Percentiles rank a stretch among this genome's conserved stretches.
phyloP scores from a whole-genome alignment of 1,140 invertebrate species.

The Drosophila sp. region DNA sequence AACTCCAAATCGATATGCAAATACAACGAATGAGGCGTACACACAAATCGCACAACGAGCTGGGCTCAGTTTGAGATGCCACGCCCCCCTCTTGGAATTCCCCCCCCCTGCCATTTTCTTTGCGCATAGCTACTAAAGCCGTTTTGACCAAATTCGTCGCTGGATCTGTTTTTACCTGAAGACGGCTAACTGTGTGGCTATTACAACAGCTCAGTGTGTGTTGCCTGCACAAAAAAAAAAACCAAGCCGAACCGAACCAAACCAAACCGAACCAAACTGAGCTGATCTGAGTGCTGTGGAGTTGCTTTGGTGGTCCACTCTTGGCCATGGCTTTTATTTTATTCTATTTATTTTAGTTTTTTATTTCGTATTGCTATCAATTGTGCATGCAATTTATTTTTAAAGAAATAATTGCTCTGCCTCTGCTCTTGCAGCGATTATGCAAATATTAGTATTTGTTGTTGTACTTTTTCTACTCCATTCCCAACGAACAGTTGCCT shows the following conservation, averaged over 20 bases:
- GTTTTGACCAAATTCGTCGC: constrained; percentile 80
- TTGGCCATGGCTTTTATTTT: constrained; percentile 32
- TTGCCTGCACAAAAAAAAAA: not conserved
- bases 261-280: not conserved
- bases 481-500: constrained; percentile 58
- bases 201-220: constrained; percentile 16
- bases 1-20: constrained; percentile 83
- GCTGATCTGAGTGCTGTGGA: constrained; percentile 8
- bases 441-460: constrained; percentile 78
- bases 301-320: constrained; percentile 65
- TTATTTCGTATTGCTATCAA: constrained; percentile 74
- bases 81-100: constrained; percentile 41
- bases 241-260: not conserved
- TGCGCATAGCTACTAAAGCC: constrained; percentile 46
- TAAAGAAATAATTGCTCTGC: constrained; percentile 82
- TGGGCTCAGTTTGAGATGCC: constrained; percentile 40
- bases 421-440: constrained; percentile 76
- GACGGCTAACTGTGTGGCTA: constrained; percentile 52
- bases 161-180: constrained; percentile 57
- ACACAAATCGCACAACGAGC: constrained; percentile 72
- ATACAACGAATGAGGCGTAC: constrained; percentile 77
- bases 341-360: too few relatives aligned
- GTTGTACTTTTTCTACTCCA: constrained; percentile 40
- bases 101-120: not conserved
- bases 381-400: constrained; percentile 84